phyloP scores from a whole-genome alignment of 2,113 vertebrate species.

The Otolemur garnettii region DNA sequence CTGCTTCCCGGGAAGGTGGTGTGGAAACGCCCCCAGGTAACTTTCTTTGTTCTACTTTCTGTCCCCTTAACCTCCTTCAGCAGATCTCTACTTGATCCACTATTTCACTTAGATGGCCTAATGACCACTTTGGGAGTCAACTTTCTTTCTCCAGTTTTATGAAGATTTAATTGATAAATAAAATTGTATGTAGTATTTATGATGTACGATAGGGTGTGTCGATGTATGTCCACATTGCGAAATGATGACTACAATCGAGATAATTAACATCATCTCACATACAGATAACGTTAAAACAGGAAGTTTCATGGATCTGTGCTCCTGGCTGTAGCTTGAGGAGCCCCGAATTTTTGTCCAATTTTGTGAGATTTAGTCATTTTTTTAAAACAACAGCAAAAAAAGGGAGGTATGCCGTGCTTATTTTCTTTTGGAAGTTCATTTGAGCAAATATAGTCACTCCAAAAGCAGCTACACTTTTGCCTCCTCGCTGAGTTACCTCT shows the following conservation, averaged over 20 bases:
- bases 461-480: constrained; percentile 33
- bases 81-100: neutral
- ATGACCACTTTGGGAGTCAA: neutral
- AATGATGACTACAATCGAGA: neutral
- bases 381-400: neutral
- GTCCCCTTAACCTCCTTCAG: neutral
- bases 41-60: neutral
- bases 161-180: neutral
- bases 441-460: neutral
- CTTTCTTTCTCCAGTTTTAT: neutral
- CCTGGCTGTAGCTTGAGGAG: constrained; percentile 17
- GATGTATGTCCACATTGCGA: neutral
- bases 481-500: constrained; percentile 10
- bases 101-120: neutral
- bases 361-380: constrained; percentile 1
- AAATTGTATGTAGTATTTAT: neutral
- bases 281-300: neutral
- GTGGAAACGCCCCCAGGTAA: constrained; percentile 96
- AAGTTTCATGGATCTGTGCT: neutral
- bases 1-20: constrained; percentile 88
- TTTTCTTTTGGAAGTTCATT: constrained; percentile 37
- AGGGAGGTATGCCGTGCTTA: neutral
- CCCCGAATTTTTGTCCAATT: neutral
- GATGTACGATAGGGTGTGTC: neutral
- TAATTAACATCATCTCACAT: neutral